Base-by-base conservation (phyloP, 2,797 vertebrate species). In the Eremophila alpestris region DNA sequence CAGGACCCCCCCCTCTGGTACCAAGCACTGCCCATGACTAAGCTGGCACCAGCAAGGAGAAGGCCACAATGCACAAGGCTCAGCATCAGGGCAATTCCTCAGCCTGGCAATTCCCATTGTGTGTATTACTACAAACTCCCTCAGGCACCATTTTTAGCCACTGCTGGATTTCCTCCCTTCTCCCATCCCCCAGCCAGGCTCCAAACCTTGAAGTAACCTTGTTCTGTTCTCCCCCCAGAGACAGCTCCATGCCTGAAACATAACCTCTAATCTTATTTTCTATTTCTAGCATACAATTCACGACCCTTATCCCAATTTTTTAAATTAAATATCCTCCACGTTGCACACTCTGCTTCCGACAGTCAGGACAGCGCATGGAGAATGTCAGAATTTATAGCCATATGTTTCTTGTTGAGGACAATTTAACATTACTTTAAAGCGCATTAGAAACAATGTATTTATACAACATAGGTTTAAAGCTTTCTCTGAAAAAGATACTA, bases 231-330 rank as follows among this genome's bases (percentile, higher is more conserved):
- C 76, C 76, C 51, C 30, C 69, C 16, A 18, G 87, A 95, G 92
- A 86, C 91, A 51, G 94, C 85, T 93, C 89, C 91, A 84, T 84
- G 94, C 83, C 94, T 96, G 95, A 97, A 96, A 97, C 94, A 95
- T 93, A 96, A 96, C 93, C 95, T 95, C 95, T 96, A 97, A 96
- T 94, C 95, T 96, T 96, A 96, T 95, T 96, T 97, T 95, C 95
- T 97, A 96, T 97, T 97, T 96, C 91, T 93, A 95, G 94, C 94
- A 18, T 64, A 94, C 95, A 95, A 96, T 96, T 97, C 95, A 89
- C 36, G 68, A 96, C 96, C 96, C 95, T 94, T 96, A 96, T 81
- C 90, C 93, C 93, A 94, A 75, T 96, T 94, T 97, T 97, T 93
- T 64, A 58, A 94, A 94, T 91, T 90, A 96, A 96, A 96, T 90